Conservation (phyloP, 2,113 vertebrate genomes). For the Saimiri boliviensis region DNA sequence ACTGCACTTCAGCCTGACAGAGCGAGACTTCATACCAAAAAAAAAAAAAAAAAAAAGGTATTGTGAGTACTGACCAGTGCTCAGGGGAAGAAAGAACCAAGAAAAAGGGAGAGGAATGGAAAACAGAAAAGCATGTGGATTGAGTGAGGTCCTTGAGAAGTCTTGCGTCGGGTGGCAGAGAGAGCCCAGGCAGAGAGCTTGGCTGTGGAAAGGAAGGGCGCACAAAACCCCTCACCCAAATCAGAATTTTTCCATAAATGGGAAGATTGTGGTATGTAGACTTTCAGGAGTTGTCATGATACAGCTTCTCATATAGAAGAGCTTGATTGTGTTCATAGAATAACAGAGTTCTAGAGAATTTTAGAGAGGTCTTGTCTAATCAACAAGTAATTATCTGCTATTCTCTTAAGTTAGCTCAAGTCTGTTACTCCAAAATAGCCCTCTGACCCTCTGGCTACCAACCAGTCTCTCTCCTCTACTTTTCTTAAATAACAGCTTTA, state of each 20-base stretch:
- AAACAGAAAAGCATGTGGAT: neutral
- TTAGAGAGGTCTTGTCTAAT: neutral
- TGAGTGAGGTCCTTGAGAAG: neutral
- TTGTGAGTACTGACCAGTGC: neutral
- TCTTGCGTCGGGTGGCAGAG: no score
- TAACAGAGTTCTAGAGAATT: neutral
- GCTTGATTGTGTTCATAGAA: neutral
- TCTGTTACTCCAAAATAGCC: neutral
- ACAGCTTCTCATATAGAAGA: neutral
- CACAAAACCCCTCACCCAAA: neutral
- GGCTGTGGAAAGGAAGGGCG: neutral
- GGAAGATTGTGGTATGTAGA: accelerated
- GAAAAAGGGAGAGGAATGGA: neutral
- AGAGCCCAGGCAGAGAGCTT: neutral
- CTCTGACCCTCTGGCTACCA: neutral
- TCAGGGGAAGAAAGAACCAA: neutral
- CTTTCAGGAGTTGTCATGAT: neutral
- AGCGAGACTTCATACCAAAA: no score
- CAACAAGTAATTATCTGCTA: neutral
- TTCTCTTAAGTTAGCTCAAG: neutral
- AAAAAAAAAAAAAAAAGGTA: no score
- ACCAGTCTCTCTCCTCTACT: neutral
- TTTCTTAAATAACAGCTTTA: no score
- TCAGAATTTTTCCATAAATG: neutral
- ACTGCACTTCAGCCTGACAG: no score